These are phyloP conservation scores for Dinoponera quadriceps DNA, from an alignment of 1,140 invertebrate species.

Conservation along the genomic window DNA sequence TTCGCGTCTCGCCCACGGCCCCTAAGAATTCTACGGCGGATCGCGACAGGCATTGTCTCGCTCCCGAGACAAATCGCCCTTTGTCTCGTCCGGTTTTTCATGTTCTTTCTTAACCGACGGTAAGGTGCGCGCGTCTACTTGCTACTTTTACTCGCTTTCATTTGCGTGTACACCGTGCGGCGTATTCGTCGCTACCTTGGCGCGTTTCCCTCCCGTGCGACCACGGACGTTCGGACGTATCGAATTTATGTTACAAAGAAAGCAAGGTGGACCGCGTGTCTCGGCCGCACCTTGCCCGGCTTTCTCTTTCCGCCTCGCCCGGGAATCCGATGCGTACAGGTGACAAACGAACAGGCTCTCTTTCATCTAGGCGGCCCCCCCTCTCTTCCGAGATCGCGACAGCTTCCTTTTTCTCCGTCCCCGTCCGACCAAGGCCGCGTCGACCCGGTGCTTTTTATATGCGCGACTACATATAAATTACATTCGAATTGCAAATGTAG, in stretches of 20 bases:
- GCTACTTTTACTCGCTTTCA: conserved; percentile 58
- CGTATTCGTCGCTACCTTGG: neutral
- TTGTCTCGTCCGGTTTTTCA: neutral
- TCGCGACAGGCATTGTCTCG: neutral
- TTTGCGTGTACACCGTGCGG: neutral
- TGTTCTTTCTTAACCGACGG: neutral
- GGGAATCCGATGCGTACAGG: conserved; percentile 1
- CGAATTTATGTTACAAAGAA: conserved; percentile 56
- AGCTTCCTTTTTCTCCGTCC: neutral
- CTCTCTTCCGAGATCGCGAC: conserved; percentile 29
- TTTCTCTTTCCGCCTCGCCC: conserved; percentile 56
- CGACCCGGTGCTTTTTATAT: neutral
- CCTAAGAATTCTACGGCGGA: too few species aligned
- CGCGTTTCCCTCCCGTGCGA: neutral
- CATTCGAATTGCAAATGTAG: conserved; percentile 27
- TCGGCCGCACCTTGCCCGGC: conserved; percentile 61
- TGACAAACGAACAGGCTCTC: conserved; percentile 20
- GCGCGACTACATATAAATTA: neutral
- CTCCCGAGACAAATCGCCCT: neutral
- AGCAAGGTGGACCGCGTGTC: conserved; percentile 19
- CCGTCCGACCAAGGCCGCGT: neutral
- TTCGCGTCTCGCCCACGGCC: too few species aligned
- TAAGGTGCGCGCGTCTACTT: neutral
- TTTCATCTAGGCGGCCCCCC: conserved; percentile 12
- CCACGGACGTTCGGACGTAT: conserved; percentile 24